Evolutionary conservation across 1,140 invertebrate species (phyloP).

Genomic region (Aphelinus certus): DNA sequence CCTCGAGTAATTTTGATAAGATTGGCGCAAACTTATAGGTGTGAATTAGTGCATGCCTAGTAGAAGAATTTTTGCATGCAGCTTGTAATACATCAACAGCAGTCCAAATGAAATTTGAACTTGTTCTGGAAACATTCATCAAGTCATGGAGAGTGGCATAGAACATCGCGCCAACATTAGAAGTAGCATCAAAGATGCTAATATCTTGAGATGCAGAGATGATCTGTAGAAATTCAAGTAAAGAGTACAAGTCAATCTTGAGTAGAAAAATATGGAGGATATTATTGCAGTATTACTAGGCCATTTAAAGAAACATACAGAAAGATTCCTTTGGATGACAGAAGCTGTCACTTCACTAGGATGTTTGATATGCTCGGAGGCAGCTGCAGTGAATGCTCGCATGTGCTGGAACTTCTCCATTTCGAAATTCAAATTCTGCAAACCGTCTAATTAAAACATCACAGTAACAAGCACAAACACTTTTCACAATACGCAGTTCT

Average conservation of each 20-base stretch:
- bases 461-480: too few relatives aligned
- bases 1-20: slow-evolving; percentile 68
- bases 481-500: too few relatives aligned
- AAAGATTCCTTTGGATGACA: slow-evolving; percentile 62
- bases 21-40: slow-evolving; percentile 76
- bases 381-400: slow-evolving; percentile 61
- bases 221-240: slow-evolving; percentile 49
- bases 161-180: slow-evolving; percentile 62
- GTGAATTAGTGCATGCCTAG: slow-evolving; percentile 71
- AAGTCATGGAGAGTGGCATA: slow-evolving; percentile 67
- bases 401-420: slow-evolving; percentile 54
- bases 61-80: slow-evolving; percentile 69
- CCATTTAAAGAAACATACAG: too few relatives aligned
- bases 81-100: slow-evolving; percentile 71
- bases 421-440: too few relatives aligned
- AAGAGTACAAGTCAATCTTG: not conserved
- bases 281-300: not conserved
- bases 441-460: too few relatives aligned
- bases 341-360: slow-evolving; percentile 59
- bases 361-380: slow-evolving; percentile 60
- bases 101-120: slow-evolving; percentile 66
- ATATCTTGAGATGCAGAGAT: slow-evolving; percentile 63
- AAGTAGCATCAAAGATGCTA: slow-evolving; percentile 67
- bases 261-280: slow-evolving; percentile 18
- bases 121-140: slow-evolving; percentile 53